Evolutionary conservation across 2,888 invertebrate species (phyloP).

Genomic region (Drosophila anceps): DNA sequence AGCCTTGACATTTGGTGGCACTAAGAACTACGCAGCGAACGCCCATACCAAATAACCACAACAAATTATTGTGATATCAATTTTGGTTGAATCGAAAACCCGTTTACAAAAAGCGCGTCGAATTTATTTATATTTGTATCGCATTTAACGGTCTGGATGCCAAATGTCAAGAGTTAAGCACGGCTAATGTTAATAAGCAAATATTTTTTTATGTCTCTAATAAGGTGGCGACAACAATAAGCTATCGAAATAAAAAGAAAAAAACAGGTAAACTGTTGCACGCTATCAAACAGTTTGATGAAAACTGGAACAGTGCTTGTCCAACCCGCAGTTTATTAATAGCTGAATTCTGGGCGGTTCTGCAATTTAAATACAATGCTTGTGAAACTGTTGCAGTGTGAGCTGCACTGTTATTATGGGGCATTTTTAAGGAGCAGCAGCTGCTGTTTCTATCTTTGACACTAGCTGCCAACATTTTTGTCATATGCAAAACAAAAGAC

Average conservation of each 20-base stretch:
- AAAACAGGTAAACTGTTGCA: constrained; percentile 40
- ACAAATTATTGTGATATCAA: constrained; percentile 36
- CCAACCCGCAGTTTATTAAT: background rate
- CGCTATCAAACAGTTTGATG: constrained; percentile 25
- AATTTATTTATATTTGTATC: constrained; percentile 25
- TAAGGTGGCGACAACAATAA: constrained; percentile 40
- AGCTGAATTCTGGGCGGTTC: background rate
- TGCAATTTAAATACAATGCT: background rate
- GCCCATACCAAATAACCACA: constrained; percentile 46
- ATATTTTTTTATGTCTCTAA: constrained; percentile 41
- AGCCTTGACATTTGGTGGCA: constrained; percentile 66
- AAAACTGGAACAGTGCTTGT: constrained; percentile 1
- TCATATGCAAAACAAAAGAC: constrained; percentile 76
- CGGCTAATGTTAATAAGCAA: constrained; percentile 56
- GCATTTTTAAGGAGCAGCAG: constrained; percentile 29
- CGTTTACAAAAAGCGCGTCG: constrained; percentile 42
- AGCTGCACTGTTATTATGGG: constrained; percentile 23
- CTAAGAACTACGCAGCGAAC: constrained; percentile 37
- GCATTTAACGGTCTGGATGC: constrained; percentile 30
- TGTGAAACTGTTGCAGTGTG: constrained; percentile 9
- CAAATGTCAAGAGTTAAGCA: constrained; percentile 70
- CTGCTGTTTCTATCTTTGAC: constrained; percentile 40
- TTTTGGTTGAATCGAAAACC: constrained; percentile 46
- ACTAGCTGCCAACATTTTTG: constrained; percentile 58
- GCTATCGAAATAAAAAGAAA: constrained; percentile 25